Evolutionary conservation across 2,888 invertebrate genomes (phyloP), one percentile per base, ranked within the genome.

Genomic region (Cryptocephalus primarius): DNA sequence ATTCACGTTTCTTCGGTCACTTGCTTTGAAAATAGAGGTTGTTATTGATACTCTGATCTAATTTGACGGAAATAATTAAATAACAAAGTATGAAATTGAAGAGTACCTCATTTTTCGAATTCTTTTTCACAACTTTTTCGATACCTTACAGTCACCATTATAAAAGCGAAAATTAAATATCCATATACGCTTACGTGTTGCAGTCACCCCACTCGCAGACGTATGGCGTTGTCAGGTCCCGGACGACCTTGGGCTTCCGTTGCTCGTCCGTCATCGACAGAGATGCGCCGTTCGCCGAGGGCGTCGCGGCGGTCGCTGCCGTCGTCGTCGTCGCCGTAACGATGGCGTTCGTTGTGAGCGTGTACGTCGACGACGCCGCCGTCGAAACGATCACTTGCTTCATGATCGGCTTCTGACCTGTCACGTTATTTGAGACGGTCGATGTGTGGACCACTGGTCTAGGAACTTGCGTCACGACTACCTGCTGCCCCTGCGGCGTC

Each of bases 171-270:
- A 22, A 6, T 4, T 22, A 22, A 22, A 22, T 6, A 6, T 22
- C 22, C 22, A 22, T 22, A 22, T 22, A 22, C 22, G 65, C 76
- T 72, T 65, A 82, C 74, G 78, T 77, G 44, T 77, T 82, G 69
- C 96, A 96, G 14, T 90, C 90, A 47, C 85, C 80, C 96, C 96
- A 96, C 67, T 95, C 95, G 67, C 96, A 96, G 45, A 93, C 76
- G 71, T 77, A 85, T 0, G 82, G 74, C 55, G 76, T 65, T 12
- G 63, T 63, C 43, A 68, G 53, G 55, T 70, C 70, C 41, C 68
- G 58, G 10, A 65, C 53, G 42, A 66, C 58, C 72, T 56, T 75
- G 70, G 60, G 54, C 50, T 59, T 64, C 33, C 42, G 48, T 22
- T 59, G 55, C 9, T 55, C 54, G 32, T 60, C 60, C 44, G 60